A percentile compares a stretch with the other conserved stretches of the same genome.
Conservation (phyloP, 2,797 vertebrate genomes). For the Danio aesculapii region DNA sequence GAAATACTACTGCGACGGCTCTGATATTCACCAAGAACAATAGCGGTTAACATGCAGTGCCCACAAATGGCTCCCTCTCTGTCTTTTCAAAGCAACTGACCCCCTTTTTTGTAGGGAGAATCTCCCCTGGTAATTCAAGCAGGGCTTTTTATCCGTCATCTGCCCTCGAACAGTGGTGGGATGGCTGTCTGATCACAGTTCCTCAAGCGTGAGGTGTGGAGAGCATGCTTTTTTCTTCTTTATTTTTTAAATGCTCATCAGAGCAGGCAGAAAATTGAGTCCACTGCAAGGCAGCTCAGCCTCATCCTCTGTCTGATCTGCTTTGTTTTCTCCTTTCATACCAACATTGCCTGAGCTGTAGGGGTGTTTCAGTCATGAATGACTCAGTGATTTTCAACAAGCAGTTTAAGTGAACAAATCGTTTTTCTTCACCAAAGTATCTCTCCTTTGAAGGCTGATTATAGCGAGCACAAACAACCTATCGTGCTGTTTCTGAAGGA, state of each 20-base stretch:
- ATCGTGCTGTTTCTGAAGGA: background rate
- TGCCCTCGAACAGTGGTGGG: slow-evolving; percentile 67
- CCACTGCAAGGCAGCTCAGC: slow-evolving; percentile 69
- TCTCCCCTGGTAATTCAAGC: slow-evolving; percentile 61
- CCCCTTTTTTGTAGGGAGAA: slow-evolving; percentile 46
- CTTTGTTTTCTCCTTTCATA: slow-evolving; percentile 58
- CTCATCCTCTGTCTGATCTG: slow-evolving; percentile 64
- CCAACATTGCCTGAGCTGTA: slow-evolving; percentile 31
- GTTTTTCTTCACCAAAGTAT: background rate
- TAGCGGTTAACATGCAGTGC: slow-evolving; percentile 64
- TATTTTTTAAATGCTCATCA: slow-evolving; percentile 57
- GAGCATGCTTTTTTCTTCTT: slow-evolving; percentile 40
- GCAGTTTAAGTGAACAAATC: background rate
- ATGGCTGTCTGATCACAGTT: slow-evolving; percentile 68
- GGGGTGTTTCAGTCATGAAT: background rate
- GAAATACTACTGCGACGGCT: slow-evolving; percentile 68
- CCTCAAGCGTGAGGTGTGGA: slow-evolving; percentile 63
- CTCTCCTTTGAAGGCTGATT: background rate
- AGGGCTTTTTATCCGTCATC: slow-evolving; percentile 62
- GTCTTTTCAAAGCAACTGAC: slow-evolving; percentile 63
- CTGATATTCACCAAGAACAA: slow-evolving; percentile 69
- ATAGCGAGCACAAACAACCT: no score
- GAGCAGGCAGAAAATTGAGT: slow-evolving; percentile 65
- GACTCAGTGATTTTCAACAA: background rate
- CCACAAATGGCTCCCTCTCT: slow-evolving; percentile 63